These are phyloP conservation scores for Myxocyprinus asiaticus DNA, from an alignment of 2,113 vertebrate genomes.

Conservation along the genomic window DNA sequence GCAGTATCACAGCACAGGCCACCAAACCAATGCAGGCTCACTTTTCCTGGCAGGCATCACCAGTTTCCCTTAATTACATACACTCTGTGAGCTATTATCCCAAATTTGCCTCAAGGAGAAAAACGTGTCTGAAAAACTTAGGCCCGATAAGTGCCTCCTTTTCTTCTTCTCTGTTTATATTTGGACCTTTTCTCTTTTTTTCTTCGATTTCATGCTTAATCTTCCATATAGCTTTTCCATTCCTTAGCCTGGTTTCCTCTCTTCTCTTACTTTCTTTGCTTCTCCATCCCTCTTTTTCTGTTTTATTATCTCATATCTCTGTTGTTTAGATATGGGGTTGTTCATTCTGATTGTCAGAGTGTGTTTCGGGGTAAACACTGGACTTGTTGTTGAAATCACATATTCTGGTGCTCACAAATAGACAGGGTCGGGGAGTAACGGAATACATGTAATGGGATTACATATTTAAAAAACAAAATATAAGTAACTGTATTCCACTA, in stretches of 20 bases:
- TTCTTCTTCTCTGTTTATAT: neutral
- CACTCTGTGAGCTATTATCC: constrained; percentile 42
- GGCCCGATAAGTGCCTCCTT: neutral
- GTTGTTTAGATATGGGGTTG: neutral
- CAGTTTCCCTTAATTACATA: constrained; percentile 50
- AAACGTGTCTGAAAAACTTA: neutral
- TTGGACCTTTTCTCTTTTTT: neutral
- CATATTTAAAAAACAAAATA: no score
- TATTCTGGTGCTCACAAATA: constrained; percentile 41
- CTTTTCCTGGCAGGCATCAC: constrained; percentile 15
- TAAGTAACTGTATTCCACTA: no score
- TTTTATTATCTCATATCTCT: neutral
- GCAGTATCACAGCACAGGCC: no score
- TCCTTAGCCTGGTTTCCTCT: no score
- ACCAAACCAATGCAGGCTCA: neutral
- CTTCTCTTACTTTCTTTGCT: neutral
- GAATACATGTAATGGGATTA: no score
- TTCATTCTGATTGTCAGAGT: neutral
- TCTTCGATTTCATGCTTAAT: neutral
- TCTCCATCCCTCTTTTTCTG: neutral
- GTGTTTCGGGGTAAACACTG: constrained; percentile 33
- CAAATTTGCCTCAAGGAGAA: neutral
- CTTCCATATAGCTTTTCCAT: neutral
- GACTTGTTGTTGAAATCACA: constrained; percentile 30
- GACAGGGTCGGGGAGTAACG: no score